Evolutionary conservation across 2,888 invertebrate genomes (phyloP).

Genomic region (Ashinkailepas kermadecensis): DNA sequence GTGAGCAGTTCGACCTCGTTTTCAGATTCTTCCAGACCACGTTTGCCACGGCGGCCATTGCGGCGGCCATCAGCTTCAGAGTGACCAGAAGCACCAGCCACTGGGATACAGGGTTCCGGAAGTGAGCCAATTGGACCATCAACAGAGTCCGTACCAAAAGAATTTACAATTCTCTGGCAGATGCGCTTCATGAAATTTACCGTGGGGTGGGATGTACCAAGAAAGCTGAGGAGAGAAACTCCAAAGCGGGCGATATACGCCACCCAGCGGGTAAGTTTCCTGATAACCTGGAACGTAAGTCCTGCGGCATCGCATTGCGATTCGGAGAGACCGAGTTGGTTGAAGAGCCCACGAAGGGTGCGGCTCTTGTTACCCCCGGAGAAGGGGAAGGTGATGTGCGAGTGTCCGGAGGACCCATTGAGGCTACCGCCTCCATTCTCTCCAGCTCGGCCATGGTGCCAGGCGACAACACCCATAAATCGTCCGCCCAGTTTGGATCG

Average conservation of each 20-base stretch:
- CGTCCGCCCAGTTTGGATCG: no score
- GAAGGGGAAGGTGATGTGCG: neutral
- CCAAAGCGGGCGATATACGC: conserved; percentile 4
- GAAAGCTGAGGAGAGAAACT: neutral
- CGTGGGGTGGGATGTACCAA: neutral
- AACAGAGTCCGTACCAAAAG: neutral
- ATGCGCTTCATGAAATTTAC: neutral
- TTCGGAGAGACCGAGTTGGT: neutral
- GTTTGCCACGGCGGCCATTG: no score
- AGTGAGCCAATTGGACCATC: neutral
- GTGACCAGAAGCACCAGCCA: no score
- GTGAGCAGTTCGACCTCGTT: neutral
- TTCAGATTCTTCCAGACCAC: neutral
- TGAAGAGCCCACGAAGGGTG: neutral
- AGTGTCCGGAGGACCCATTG: neutral
- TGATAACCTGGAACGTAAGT: neutral
- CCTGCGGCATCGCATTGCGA: neutral
- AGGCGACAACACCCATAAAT: no score
- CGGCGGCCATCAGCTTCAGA: neutral
- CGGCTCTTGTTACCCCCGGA: neutral
- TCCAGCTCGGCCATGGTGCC: no score
- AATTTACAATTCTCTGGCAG: neutral
- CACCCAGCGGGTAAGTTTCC: neutral
- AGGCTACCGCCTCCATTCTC: no score
- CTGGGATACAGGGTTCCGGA: no score